Evolutionary conservation across 2,888 invertebrate genomes (phyloP), one percentile per base, ranked within the genome.

Genomic region (Cryptophagus acutangulus): DNA sequence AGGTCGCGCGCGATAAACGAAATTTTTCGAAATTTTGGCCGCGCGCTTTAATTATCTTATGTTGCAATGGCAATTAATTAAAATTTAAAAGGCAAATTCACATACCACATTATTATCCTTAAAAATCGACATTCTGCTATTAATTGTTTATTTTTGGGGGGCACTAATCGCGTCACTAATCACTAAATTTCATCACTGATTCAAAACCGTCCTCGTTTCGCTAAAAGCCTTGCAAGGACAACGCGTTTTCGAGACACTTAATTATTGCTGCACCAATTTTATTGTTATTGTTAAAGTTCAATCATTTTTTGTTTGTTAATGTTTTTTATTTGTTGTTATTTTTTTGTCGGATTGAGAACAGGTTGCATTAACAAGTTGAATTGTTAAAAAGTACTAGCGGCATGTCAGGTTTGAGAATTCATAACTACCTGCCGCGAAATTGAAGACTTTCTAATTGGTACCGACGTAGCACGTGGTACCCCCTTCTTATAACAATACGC

Each of bases 391-490:
- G 6, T 20, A 20, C 24, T 20, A 20, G 45, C 42, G 39, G 41
- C 38, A 40, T 41, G 38, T 36, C 34, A 20, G 28, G 18, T 45
- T 41, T 38, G n/a, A 37, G 36, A 40, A 48, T 49, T 52, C 48
- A 39, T 48, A 46, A 43, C 42, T 46, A 52, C 49, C 49, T 49
- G 48, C 48, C 48, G 49, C 49, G 47, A 46, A 46, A 42, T 40
- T n/a, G 38, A 37, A 28, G 40, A 52, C 52, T 52, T 52, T 52
- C 52, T 49, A 49, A 46, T 48, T 48, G 45, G 48, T 40, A 35
- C 45, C 34, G 41, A 40, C 30, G 31, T 25, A 40, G 36, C 52
- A 52, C 49, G 46, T 49, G 49, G 48, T 49, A 37, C 41, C 24
- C 41, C 41, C 6, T n/a, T 20, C 24, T 20, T 20, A n/a, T n/a